Percentiles rank a stretch among this genome's conserved stretches.
These are phyloP conservation scores for Gerris buenoi DNA, from an alignment of 1,140 invertebrate genomes.

Conservation along the genomic window DNA sequence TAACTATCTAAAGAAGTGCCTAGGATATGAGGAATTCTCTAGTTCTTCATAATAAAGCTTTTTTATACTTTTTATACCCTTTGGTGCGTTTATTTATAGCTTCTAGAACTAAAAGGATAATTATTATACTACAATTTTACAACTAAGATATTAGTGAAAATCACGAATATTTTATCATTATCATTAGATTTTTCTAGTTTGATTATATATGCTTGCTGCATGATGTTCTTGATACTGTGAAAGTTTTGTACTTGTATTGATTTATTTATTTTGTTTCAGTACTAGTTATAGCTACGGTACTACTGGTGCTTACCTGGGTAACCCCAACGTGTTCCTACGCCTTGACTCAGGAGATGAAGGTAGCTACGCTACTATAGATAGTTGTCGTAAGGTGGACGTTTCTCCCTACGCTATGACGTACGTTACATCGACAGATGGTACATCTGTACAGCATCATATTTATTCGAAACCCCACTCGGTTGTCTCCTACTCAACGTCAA, in stretches of 20 bases:
- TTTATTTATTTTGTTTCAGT: slow-evolving; percentile 4
- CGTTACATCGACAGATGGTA: slow-evolving; percentile 31
- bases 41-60: no score
- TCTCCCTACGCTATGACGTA: slow-evolving; percentile 41
- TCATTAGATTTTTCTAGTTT: no score
- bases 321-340: slow-evolving; percentile 37
- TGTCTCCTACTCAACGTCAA: slow-evolving; percentile 43
- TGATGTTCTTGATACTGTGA: no score
- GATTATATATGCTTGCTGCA: no score
- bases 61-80: no score
- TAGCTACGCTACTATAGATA: slow-evolving; percentile 64
- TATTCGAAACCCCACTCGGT: slow-evolving; percentile 34
- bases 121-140: no score
- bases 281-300: slow-evolving; percentile 51
- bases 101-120: no score
- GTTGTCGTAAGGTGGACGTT: slow-evolving; percentile 40
- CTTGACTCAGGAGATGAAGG: slow-evolving; percentile 51
- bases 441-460: slow-evolving; percentile 32
- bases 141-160: no score
- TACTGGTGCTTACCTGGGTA: slow-evolving; percentile 48
- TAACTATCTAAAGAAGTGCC: no score
- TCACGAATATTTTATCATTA: no score
- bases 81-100: no score
- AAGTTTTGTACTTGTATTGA: not conserved
- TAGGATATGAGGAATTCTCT: no score